Conservation (phyloP, 2,888 invertebrate species). For the Alviniconcha strummeri region DNA sequence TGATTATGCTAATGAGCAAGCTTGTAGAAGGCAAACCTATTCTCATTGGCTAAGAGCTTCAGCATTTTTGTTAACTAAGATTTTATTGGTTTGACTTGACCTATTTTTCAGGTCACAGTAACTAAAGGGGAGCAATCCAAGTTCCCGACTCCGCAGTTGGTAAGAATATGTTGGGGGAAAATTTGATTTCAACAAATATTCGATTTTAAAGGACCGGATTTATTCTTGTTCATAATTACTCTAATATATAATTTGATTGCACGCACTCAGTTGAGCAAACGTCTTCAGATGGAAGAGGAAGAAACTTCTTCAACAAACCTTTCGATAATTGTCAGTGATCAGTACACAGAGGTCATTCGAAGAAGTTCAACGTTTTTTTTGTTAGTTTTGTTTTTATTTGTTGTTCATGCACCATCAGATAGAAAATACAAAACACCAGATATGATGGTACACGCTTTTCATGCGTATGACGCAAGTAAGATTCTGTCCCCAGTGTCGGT, state of each 20-base stretch:
- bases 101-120: constrained; percentile 3
- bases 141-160: too few species aligned
- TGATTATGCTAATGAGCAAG: constrained; percentile 31
- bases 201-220: neutral
- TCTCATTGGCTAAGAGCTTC: constrained; percentile 31
- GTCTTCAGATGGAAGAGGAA: too few species aligned
- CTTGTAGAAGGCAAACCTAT: neutral
- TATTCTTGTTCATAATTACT: too few species aligned
- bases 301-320: too few species aligned
- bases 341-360: too few species aligned
- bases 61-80: neutral
- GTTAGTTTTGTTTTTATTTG: neutral
- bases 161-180: too few species aligned
- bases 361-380: neutral
- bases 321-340: neutral
- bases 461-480: too few species aligned
- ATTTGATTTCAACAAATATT: neutral
- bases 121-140: neutral
- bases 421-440: too few species aligned
- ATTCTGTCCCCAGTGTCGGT: too few species aligned
- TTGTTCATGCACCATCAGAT: neutral
- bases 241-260: too few species aligned
- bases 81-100: constrained; percentile 24
- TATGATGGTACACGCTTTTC: too few species aligned
- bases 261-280: too few species aligned